Evolutionary conservation across 2,113 vertebrate species (phyloP).

Genomic region (Thamnophis sirtalis): DNA sequence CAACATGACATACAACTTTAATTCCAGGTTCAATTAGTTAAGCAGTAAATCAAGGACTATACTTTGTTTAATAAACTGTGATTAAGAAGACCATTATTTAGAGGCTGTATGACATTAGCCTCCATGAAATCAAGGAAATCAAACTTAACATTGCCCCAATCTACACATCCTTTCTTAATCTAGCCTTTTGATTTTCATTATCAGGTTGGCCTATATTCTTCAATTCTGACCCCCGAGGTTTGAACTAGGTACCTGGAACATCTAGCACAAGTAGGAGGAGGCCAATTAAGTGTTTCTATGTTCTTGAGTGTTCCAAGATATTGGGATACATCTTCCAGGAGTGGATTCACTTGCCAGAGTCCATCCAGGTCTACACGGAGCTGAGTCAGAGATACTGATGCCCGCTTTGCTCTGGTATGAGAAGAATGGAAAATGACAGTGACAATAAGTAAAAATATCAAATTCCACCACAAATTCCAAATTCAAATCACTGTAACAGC

Average conservation of each 20-base stretch:
- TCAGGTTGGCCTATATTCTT: neutral
- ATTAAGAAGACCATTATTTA: neutral
- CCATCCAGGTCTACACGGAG: conserved; percentile 54
- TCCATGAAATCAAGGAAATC: neutral
- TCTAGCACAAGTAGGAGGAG: neutral
- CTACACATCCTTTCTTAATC: neutral
- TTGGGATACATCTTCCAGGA: conserved; percentile 57
- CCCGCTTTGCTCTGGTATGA: conserved; percentile 50
- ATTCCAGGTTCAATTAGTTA: neutral
- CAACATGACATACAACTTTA: neutral
- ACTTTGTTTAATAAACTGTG: neutral
- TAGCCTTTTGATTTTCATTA: neutral
- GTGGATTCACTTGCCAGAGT: conserved; percentile 55
- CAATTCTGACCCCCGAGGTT: neutral
- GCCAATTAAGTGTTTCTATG: neutral
- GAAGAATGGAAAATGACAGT: neutral
- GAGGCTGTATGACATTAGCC: neutral
- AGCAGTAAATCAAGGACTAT: neutral
- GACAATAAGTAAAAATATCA: neutral
- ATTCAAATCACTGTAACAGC: neutral
- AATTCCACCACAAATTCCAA: neutral
- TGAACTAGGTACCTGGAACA: conserved; percentile 12
- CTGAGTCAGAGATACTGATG: conserved; percentile 51
- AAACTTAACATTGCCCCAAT: neutral
- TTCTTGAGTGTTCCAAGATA: conserved; percentile 21